Percentiles rank a stretch among this genome's conserved stretches.
phyloP scores from a whole-genome alignment of 2,113 vertebrate species.

The Oreotrochilus melanogaster region DNA sequence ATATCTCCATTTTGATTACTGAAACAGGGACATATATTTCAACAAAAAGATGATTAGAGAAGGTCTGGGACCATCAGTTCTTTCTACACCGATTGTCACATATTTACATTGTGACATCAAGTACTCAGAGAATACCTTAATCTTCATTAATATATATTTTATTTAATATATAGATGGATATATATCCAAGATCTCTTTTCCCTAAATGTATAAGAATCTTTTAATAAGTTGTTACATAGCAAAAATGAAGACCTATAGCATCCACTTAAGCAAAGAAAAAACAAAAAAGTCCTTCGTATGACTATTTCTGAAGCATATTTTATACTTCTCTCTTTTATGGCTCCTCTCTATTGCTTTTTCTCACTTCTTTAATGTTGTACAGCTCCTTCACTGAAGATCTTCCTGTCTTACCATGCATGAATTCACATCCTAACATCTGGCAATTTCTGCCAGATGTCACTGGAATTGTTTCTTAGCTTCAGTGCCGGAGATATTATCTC shows the following conservation, averaged over 20 bases:
- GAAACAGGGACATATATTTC: not conserved
- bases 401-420: not conserved
- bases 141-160: not conserved
- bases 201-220: not conserved
- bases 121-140: not conserved
- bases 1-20: not conserved
- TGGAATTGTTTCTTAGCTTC: constrained; percentile 3
- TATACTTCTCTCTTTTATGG: not conserved
- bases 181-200: not conserved
- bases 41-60: not conserved
- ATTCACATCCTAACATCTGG: constrained; percentile 40
- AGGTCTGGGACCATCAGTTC: not conserved
- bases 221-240: not conserved
- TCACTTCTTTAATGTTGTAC: not conserved
- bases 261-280: not conserved
- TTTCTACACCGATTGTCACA: not conserved
- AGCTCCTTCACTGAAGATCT: not conserved
- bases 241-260: not conserved
- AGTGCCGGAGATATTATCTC: not conserved
- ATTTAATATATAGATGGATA: not conserved
- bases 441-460: constrained; percentile 39
- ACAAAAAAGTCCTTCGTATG: no score
- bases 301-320: no score
- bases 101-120: not conserved
- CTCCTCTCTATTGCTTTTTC: constrained; percentile 6